These are phyloP conservation scores for Rhinatrema bivittatum DNA, from an alignment of 2,797 vertebrate genomes.

Conservation along the genomic window DNA sequence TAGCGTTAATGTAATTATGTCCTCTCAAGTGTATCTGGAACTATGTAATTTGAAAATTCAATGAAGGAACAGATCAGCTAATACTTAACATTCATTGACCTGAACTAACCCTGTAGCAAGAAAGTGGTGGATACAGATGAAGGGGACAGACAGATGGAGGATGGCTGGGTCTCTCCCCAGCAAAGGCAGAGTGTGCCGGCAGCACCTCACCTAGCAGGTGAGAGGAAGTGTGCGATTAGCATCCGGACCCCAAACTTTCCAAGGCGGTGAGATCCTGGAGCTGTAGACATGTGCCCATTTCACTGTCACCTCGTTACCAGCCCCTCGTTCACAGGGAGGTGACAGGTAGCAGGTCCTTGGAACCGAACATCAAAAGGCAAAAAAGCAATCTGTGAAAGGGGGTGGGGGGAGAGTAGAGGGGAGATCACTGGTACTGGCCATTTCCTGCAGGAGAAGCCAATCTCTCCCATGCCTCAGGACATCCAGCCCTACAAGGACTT, in stretches of 20 bases:
- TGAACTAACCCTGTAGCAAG: too few species aligned
- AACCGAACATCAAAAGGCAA: too few species aligned
- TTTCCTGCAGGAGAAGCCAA: not conserved
- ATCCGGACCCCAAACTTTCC: not conserved
- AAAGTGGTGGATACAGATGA: not conserved
- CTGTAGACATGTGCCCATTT: not conserved
- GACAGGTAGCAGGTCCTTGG: too few species aligned
- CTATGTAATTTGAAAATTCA: too few species aligned
- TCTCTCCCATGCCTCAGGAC: too few species aligned
- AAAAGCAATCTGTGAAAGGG: too few species aligned
- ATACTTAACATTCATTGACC: too few species aligned
- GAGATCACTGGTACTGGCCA: not conserved
- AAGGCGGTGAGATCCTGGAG: not conserved
- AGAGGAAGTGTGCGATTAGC: not conserved
- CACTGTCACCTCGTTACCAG: too few species aligned
- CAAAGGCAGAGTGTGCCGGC: conserved; percentile 4
- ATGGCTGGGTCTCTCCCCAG: not conserved
- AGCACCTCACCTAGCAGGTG: not conserved
- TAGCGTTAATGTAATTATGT: too few species aligned
- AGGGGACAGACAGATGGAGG: not conserved
- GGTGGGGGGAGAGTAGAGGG: not conserved
- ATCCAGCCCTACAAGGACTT: too few species aligned
- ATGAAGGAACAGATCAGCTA: conserved; percentile 1
- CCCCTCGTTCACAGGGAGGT: too few species aligned
- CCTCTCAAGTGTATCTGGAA: too few species aligned